Base-by-base conservation (phyloP, 1,140 invertebrate genomes). In the Scaptomyza graminum region DNA sequence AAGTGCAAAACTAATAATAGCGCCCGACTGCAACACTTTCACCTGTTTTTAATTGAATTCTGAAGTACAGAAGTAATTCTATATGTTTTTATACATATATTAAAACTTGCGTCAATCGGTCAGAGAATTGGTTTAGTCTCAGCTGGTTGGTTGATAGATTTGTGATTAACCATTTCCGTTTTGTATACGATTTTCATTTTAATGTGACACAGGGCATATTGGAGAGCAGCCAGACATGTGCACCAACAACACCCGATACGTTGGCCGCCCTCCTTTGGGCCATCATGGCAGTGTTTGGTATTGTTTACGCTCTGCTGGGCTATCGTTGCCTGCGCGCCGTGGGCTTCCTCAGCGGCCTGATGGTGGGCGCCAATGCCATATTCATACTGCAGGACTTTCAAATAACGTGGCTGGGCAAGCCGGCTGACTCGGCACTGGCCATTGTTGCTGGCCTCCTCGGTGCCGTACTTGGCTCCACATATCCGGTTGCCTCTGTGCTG, bases 331-430 rank as follows among this genome's bases (percentile, higher is more conserved):
- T 97, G 91, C 97, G 97, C 91, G 96, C 96, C 2, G 95, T 96
- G n/a, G 96, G 97, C 94, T 97, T 97, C 90, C 93, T 97, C 25
- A 97, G 96, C 22, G 97, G 97, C 28, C 96, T 97, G 83, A 95
- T 96, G 44, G 97, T 97, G 92, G 96, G 96, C 11, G 94, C 96
- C 49, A 94, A 91, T 46, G 79, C 64, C n/a, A 82, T 91, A 43
- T 90, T 90, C 22, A 84, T 92, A 18, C 47, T 92, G 34, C 90
- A 91, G 69, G 77, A 90, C 56, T 85, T 88, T 25, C 79, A 91
- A 52, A 88, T 91, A 37, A 91, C 84, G 11, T 76, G 90, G 28
- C 65, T 92, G 44, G 91, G 90, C 37, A 91, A 87, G 50, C 91
- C 90, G 12, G 90, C 91, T 0, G 90, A 92, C 56, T 91, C 90